Evolutionary conservation across 2,888 invertebrate species (phyloP).

Genomic region (Ryuthela nishihirai): DNA sequence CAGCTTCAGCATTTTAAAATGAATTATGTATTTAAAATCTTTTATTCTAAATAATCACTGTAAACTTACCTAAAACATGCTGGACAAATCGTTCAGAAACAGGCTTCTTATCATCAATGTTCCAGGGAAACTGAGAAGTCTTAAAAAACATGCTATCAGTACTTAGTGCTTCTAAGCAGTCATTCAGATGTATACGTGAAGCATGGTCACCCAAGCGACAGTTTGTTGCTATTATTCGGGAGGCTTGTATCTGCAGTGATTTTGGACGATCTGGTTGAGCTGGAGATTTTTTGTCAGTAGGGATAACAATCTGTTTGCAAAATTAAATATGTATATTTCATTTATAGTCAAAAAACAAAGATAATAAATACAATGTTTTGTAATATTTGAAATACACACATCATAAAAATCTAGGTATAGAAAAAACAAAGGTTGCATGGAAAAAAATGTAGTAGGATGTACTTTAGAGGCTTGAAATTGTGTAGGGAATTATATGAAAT

Average conservation of each 20-base stretch:
- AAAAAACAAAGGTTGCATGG: background rate
- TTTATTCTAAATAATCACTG: no score
- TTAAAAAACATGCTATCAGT: conserved; percentile 37
- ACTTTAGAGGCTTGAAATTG: no score
- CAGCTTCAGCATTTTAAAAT: background rate
- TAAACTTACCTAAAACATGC: conserved; percentile 25
- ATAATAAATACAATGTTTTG: background rate
- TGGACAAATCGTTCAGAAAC: conserved; percentile 34
- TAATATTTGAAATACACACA: background rate
- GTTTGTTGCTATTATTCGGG: conserved; percentile 69
- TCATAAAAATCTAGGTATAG: background rate
- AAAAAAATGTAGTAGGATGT: no score
- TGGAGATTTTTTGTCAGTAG: conserved; percentile 69
- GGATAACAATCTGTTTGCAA: conserved; percentile 65
- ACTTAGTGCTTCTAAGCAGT: conserved; percentile 57
- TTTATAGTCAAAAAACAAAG: background rate
- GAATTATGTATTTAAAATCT: background rate
- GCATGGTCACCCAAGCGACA: conserved; percentile 58
- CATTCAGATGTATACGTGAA: conserved; percentile 48
- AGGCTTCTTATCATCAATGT: conserved; percentile 35
- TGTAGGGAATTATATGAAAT: no score
- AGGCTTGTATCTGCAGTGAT: conserved; percentile 77
- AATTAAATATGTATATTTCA: background rate
- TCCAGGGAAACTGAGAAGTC: conserved; percentile 40
- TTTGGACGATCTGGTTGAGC: conserved; percentile 83